A percentile compares a stretch with the other conserved stretches of the same genome.
These are phyloP conservation scores for Xiphorhynchus elegans DNA, from an alignment of 2,113 vertebrate genomes.

Conservation along the genomic window DNA sequence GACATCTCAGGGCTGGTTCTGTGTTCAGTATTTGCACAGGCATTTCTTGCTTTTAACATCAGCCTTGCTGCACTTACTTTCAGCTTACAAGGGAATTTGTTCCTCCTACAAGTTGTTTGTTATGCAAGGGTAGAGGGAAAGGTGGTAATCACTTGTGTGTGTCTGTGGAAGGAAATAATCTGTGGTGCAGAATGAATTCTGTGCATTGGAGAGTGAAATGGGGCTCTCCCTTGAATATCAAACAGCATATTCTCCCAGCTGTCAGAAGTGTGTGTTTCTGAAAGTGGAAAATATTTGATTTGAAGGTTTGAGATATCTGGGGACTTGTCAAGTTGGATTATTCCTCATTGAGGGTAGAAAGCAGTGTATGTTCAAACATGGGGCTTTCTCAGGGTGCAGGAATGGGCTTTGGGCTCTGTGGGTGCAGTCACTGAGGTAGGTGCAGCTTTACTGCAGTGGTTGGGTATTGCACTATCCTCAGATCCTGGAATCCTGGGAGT, in stretches of 20 bases:
- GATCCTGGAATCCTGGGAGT: background rate
- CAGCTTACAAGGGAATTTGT: background rate
- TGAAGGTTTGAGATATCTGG: background rate
- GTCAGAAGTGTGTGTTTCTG: background rate
- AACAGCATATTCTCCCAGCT: background rate
- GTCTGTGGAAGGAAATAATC: background rate
- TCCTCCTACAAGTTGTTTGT: background rate
- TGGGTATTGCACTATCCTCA: background rate
- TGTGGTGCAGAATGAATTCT: background rate
- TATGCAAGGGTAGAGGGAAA: background rate
- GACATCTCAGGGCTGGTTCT: background rate
- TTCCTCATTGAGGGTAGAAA: background rate
- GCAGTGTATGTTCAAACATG: fast-evolving
- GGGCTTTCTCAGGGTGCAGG: background rate
- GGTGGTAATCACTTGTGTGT: background rate
- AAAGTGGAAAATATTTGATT: background rate
- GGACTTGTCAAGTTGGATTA: background rate
- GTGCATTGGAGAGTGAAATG: background rate
- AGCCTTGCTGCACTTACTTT: background rate
- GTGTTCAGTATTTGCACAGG: background rate
- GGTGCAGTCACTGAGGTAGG: background rate
- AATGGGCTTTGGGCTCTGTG: background rate
- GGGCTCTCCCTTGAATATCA: background rate
- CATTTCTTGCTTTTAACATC: background rate
- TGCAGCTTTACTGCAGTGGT: background rate